phyloP scores from a whole-genome alignment of 1,140 invertebrate species.

The Archegozetes longisetosus region DNA sequence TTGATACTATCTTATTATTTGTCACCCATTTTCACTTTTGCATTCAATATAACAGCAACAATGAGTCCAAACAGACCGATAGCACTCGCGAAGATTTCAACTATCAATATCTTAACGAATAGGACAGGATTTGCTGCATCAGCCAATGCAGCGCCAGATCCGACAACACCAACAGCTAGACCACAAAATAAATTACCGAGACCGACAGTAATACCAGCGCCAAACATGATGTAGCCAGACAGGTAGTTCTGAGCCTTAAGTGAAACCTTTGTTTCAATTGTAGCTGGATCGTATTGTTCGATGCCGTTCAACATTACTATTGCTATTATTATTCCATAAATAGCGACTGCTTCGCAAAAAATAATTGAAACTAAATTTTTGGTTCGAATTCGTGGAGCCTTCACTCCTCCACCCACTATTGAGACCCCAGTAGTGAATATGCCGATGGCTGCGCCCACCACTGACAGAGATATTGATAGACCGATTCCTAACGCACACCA shows the following conservation, averaged over 20 bases:
- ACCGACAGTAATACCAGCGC: slow-evolving; percentile 82
- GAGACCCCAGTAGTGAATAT: slow-evolving; percentile 91
- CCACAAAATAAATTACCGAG: slow-evolving; percentile 89
- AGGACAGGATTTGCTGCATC: slow-evolving; percentile 86
- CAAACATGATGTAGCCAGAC: slow-evolving; percentile 73
- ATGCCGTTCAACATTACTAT: slow-evolving; percentile 79
- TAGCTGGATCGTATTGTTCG: slow-evolving; percentile 23
- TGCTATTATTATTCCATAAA: slow-evolving; percentile 95
- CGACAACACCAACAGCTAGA: slow-evolving; percentile 86
- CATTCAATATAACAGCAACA: slow-evolving; percentile 79
- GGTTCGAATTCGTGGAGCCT: slow-evolving; percentile 95
- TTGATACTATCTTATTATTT: slow-evolving; percentile 23
- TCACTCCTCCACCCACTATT: slow-evolving; percentile 93
- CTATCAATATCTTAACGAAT: slow-evolving; percentile 93
- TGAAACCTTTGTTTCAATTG: background rate
- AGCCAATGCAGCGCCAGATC: slow-evolving; percentile 80
- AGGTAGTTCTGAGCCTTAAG: slow-evolving; percentile 18
- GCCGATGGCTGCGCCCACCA: slow-evolving; percentile 88
- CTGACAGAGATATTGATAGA: slow-evolving; percentile 78
- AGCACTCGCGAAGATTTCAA: slow-evolving; percentile 95
- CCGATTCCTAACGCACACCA: slow-evolving; percentile 85
- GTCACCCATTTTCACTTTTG: slow-evolving; percentile 43
- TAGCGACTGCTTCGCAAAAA: slow-evolving; percentile 96
- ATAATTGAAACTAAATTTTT: slow-evolving; percentile 99
- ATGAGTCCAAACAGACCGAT: slow-evolving; percentile 97